A percentile compares a stretch with the other conserved stretches of the same genome.
These are phyloP conservation scores for Tenualosa ilisha DNA, from an alignment of 2,797 vertebrate genomes.

Conservation along the genomic window DNA sequence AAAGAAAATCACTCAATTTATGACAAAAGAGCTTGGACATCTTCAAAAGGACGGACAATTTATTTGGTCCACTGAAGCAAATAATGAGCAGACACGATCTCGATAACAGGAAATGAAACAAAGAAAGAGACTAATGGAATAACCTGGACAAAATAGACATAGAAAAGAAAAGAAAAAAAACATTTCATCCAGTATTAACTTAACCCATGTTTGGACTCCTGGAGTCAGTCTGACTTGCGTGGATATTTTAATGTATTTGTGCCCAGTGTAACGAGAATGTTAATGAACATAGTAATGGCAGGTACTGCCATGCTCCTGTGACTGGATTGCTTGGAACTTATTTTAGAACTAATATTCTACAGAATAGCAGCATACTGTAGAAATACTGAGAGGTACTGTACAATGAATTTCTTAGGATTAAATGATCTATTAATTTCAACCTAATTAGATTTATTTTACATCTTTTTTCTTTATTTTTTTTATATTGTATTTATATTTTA, in stretches of 20 bases:
- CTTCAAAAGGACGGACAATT: background rate
- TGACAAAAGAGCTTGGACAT: background rate
- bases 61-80: background rate
- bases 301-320: no score
- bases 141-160: background rate
- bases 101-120: background rate
- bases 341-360: no score
- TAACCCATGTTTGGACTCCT: no score
- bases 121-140: background rate
- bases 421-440: no score
- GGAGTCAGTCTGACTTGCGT: background rate
- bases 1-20: background rate
- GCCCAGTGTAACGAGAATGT: background rate
- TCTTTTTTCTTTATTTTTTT: no score
- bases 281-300: background rate
- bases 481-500: no score
- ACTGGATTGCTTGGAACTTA: no score
- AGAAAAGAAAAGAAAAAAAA: background rate
- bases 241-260: background rate
- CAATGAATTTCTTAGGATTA: no score
- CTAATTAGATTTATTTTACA: no score
- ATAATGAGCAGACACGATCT: background rate
- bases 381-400: no score
- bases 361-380: no score
- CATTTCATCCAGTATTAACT: no score